Percentiles rank a stretch among this genome's conserved stretches.
Conservation (phyloP, 2,888 invertebrate species). For the Hartigia nigra region DNA sequence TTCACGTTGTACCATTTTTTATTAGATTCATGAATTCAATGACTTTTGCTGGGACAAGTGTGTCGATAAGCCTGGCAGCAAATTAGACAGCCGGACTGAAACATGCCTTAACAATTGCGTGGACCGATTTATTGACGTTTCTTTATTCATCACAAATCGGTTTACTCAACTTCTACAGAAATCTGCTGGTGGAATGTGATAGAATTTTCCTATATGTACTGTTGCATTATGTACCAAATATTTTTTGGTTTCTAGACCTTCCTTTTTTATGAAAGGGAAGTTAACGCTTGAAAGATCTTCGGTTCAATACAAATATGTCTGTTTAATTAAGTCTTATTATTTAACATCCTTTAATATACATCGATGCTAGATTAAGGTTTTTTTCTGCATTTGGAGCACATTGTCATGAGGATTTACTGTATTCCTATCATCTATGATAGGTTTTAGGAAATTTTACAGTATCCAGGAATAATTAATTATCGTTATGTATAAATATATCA, state of each 20-base stretch:
- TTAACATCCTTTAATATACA: not conserved
- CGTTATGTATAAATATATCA: not conserved
- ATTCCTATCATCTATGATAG: not conserved
- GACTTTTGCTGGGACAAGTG: conserved; percentile 98
- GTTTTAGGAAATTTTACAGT: not conserved
- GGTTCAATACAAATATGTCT: not conserved
- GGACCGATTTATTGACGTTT: conserved; percentile 93
- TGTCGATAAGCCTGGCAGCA: conserved; percentile 88
- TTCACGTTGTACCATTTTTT: not conserved
- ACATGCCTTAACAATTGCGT: conserved; percentile 93
- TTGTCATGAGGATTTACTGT: not conserved
- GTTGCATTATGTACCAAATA: not conserved
- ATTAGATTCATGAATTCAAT: conserved; percentile 91
- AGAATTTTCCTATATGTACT: not conserved
- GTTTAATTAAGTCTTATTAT: not conserved
- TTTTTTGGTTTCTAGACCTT: not conserved
- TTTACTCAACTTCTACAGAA: conserved; percentile 89
- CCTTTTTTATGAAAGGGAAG: not conserved
- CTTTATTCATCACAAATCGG: conserved; percentile 86
- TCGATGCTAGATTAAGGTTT: not conserved
- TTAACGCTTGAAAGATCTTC: not conserved
- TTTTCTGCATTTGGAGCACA: not conserved
- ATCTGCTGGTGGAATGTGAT: conserved; percentile 66
- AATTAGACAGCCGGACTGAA: conserved; percentile 89
- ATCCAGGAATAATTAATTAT: not conserved